Conservation (phyloP, 30 jellyfish, hydroid and myxozoan species). For the Cassiopea xamachana region DNA sequence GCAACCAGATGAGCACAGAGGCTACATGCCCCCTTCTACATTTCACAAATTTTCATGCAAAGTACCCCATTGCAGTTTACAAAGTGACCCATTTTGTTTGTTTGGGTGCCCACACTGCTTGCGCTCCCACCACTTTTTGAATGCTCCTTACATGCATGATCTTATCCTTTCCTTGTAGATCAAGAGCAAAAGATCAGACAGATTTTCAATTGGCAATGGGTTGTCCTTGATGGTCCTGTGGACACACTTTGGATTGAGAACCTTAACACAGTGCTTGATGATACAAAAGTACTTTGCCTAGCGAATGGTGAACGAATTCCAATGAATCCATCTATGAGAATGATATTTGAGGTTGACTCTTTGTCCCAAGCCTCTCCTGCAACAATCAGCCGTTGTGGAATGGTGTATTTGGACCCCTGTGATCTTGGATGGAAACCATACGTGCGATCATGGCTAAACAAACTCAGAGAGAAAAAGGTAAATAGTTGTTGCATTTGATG, state of each 20-base stretch:
- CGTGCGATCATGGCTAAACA: slow-evolving; percentile 82
- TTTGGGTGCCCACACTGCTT: not conserved
- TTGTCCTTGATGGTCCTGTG: slow-evolving; percentile 92
- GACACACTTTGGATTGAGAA: slow-evolving; percentile 94
- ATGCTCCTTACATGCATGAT: too few relatives aligned
- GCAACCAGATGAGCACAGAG: too few relatives aligned
- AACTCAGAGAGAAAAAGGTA: slow-evolving; percentile 82
- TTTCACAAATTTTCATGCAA: too few relatives aligned
- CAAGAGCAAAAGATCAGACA: slow-evolving; percentile 19
- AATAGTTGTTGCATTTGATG: not conserved
- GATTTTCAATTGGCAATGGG: slow-evolving; percentile 80
- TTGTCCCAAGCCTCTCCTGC: slow-evolving; percentile 96
- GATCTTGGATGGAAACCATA: slow-evolving; percentile 91
- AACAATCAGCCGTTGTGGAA: slow-evolving; percentile 95
- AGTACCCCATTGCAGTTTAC: too few relatives aligned
- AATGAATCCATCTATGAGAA: slow-evolving; percentile 71
- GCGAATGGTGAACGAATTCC: slow-evolving; percentile 92
- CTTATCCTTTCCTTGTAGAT: slow-evolving; percentile 1
- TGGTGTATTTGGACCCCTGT: slow-evolving; percentile 81
- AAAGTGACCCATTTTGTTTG: too few relatives aligned
- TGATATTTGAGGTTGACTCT: slow-evolving; percentile 87
- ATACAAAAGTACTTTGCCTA: slow-evolving; percentile 85
- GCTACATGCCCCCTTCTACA: too few relatives aligned
- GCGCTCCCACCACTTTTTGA: not conserved
- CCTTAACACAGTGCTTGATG: slow-evolving; percentile 89